Percentiles rank a stretch among this genome's conserved stretches.
Conservation (phyloP, 2,888 invertebrate species). For the Parasteatoda lunata region DNA sequence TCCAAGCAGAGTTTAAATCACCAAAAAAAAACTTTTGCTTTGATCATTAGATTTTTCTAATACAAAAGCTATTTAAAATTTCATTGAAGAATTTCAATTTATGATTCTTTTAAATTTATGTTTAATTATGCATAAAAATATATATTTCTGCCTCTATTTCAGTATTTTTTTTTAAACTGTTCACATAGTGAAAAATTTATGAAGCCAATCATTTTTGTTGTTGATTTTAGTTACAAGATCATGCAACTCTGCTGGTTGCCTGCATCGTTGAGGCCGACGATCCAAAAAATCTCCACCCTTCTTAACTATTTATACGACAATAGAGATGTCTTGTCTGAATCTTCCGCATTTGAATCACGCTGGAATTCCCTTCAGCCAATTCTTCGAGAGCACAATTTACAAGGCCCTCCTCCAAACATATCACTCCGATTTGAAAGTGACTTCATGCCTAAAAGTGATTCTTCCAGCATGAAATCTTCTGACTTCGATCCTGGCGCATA, state of each 20-base stretch:
- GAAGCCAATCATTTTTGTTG: neutral
- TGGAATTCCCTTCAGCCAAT: conserved; percentile 78
- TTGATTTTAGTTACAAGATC: conserved; percentile 79
- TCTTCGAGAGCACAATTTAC: conserved; percentile 41
- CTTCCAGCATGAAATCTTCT: conserved; percentile 31
- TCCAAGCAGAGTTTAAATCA: too few relatives aligned
- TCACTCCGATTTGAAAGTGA: conserved; percentile 61
- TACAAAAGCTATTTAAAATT: neutral
- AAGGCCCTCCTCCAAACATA: conserved; percentile 6
- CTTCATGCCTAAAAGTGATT: conserved; percentile 42
- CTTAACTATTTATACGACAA: conserved; percentile 75
- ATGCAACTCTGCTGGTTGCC: conserved; percentile 83
- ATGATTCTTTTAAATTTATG: neutral
- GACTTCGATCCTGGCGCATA: conserved; percentile 30
- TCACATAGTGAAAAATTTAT: neutral
- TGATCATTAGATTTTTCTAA: too few relatives aligned
- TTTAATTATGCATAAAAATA: neutral
- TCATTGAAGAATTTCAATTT: neutral
- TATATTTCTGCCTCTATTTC: neutral
- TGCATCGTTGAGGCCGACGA: conserved; percentile 76
- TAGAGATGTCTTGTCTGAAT: conserved; percentile 70
- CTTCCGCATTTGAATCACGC: conserved; percentile 81
- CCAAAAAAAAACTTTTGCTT: too few relatives aligned
- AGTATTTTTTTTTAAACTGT: neutral
- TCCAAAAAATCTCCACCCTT: conserved; percentile 78